A percentile compares a stretch with the other conserved stretches of the same genome.
Evolutionary conservation across 2,113 vertebrate genomes (phyloP).

Genomic region (Eurystomus gularis): DNA sequence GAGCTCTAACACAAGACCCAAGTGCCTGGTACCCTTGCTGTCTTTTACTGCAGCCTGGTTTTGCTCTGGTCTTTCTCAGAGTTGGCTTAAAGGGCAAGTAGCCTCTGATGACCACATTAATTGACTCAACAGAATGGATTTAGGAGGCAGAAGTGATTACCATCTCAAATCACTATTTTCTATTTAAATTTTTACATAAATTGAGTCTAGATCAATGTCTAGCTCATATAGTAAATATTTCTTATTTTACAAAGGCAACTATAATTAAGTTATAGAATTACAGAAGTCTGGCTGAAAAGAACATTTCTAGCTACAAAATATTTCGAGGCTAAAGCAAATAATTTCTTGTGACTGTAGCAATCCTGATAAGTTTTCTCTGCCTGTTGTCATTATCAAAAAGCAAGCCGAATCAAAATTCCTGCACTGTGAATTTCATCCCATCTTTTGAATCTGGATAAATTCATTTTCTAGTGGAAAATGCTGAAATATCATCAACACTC

Average conservation of each 20-base stretch:
- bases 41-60: constrained; percentile 20
- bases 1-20: constrained; percentile 3
- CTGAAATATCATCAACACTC: neutral
- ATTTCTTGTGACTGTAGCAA: neutral
- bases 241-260: neutral
- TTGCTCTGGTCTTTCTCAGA: constrained; percentile 55
- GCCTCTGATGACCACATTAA: neutral
- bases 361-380: neutral
- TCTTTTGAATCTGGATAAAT: neutral
- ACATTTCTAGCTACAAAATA: neutral
- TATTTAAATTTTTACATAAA: neutral
- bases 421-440: neutral
- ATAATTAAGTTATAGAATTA: neutral
- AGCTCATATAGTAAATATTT: neutral
- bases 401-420: neutral
- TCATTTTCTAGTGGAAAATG: neutral
- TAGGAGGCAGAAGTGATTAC: neutral
- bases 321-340: neutral
- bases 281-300: neutral
- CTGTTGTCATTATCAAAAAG: neutral
- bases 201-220: neutral
- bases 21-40: neutral
- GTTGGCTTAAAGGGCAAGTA: constrained; percentile 6
- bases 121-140: neutral
- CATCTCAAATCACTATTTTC: neutral